A percentile compares a stretch with the other conserved stretches of the same genome.
These are phyloP conservation scores for Meriones unguiculatus DNA, from an alignment of 2,113 vertebrate genomes.

Conservation along the genomic window DNA sequence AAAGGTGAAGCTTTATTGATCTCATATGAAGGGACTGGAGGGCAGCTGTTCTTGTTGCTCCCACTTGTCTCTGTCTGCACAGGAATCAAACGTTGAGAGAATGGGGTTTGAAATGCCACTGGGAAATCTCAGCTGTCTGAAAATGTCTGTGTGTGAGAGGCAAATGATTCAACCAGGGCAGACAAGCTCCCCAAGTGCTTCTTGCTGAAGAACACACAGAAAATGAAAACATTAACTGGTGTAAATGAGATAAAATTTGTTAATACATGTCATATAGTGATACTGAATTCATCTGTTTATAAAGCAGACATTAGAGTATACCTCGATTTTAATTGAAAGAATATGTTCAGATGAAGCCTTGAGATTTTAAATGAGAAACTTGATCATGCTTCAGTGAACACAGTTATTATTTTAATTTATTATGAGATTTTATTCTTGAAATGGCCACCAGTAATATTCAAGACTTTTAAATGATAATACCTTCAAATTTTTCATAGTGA, in stretches of 20 bases:
- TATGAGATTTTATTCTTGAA: constrained; percentile 5
- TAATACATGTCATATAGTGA: background rate
- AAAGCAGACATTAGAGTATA: background rate
- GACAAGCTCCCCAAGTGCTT: background rate
- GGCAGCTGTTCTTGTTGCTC: background rate
- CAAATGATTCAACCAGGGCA: background rate
- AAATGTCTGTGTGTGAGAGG: background rate
- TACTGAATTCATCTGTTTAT: background rate
- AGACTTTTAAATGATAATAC: constrained; percentile 26
- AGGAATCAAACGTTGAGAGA: constrained; percentile 45
- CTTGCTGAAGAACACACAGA: background rate
- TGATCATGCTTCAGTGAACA: constrained; percentile 36
- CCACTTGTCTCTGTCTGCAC: background rate
- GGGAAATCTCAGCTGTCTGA: constrained; percentile 29
- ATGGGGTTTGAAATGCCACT: constrained; percentile 37
- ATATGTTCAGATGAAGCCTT: constrained; percentile 23
- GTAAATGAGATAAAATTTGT: constrained; percentile 3
- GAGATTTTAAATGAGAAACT: constrained; percentile 37
- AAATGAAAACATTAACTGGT: constrained; percentile 20
- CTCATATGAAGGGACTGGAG: constrained; percentile 20
- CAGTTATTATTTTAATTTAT: constrained; percentile 28
- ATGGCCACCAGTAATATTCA: constrained; percentile 36
- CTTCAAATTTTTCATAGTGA: constrained; percentile 30
- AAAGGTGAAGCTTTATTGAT: constrained; percentile 55
- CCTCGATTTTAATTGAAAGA: constrained; percentile 7